Evolutionary conservation across 2,888 invertebrate genomes (phyloP).

Genomic region (Antheraea yamamai): DNA sequence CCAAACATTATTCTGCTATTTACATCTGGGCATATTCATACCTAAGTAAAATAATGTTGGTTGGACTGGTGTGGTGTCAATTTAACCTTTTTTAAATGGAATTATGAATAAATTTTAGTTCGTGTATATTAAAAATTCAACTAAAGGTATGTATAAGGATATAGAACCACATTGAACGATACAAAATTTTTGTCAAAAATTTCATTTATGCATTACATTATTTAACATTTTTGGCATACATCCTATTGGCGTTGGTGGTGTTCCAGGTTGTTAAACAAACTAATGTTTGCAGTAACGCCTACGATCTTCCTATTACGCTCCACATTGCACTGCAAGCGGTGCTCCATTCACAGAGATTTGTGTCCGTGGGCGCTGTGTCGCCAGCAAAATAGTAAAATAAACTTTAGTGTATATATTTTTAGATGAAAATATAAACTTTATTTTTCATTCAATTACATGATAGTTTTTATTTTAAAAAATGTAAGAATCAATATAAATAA

Average conservation of each 20-base stretch:
- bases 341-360: neutral
- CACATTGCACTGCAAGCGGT: neutral
- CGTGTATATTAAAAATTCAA: too few relatives aligned
- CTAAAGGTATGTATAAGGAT: too few relatives aligned
- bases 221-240: neutral
- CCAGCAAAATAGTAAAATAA: neutral
- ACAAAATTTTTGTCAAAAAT: neutral
- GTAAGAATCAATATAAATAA: too few relatives aligned
- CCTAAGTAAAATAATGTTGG: too few relatives aligned
- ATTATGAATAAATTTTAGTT: too few relatives aligned
- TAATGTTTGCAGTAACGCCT: slow-evolving; percentile 1
- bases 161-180: neutral
- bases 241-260: neutral
- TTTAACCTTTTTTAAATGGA: too few relatives aligned
- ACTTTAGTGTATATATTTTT: neutral
- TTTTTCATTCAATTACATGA: too few relatives aligned
- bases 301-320: neutral
- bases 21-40: too few relatives aligned
- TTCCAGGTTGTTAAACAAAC: slow-evolving; percentile 5
- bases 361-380: neutral
- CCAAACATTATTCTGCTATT: too few relatives aligned
- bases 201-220: neutral
- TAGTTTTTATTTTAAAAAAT: too few relatives aligned
- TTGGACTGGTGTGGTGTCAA: too few relatives aligned
- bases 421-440: too few relatives aligned